phyloP scores from a whole-genome alignment of 2,888 invertebrate species.

The Habroteleia sp. region DNA sequence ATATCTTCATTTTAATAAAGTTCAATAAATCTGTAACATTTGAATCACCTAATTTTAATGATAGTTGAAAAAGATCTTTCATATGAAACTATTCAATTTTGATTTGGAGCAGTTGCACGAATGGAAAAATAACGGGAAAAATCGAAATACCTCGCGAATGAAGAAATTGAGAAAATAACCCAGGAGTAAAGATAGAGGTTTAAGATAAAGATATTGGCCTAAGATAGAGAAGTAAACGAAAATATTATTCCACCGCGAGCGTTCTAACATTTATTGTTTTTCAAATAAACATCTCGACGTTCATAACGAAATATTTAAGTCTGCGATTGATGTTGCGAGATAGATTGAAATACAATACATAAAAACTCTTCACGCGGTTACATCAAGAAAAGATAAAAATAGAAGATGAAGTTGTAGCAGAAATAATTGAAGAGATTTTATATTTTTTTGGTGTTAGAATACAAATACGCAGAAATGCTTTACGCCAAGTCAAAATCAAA shows the following conservation, averaged over 20 bases:
- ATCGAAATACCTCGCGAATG: slow-evolving; percentile 1
- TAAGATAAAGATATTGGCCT: too few species aligned
- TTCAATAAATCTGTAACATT: too few species aligned
- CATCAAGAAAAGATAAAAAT: background rate
- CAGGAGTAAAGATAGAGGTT: slow-evolving; percentile 16
- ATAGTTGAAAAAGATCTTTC: too few species aligned
- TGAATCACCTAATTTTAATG: too few species aligned
- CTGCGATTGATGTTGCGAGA: slow-evolving; percentile 52
- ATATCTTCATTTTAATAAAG: background rate
- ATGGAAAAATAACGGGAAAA: slow-evolving; percentile 11
- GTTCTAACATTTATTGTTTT: slow-evolving; percentile 35
- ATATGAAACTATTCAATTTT: too few species aligned
- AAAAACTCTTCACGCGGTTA: slow-evolving; percentile 30
- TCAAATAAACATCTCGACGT: slow-evolving; percentile 35
- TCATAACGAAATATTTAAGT: slow-evolving; percentile 31
- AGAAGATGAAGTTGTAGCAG: background rate
- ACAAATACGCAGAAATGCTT: too few species aligned
- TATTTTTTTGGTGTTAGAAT: slow-evolving; percentile 6
- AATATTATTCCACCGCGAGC: slow-evolving; percentile 46
- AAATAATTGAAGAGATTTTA: background rate
- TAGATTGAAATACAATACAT: slow-evolving; percentile 3
- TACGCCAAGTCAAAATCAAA: too few species aligned
- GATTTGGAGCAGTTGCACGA: too few species aligned
- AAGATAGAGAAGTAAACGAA: slow-evolving; percentile 29
- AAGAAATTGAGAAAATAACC: slow-evolving; percentile 21